Evolutionary conservation across 2,888 invertebrate genomes (phyloP).

Genomic region (Philhelius pedissequus): DNA sequence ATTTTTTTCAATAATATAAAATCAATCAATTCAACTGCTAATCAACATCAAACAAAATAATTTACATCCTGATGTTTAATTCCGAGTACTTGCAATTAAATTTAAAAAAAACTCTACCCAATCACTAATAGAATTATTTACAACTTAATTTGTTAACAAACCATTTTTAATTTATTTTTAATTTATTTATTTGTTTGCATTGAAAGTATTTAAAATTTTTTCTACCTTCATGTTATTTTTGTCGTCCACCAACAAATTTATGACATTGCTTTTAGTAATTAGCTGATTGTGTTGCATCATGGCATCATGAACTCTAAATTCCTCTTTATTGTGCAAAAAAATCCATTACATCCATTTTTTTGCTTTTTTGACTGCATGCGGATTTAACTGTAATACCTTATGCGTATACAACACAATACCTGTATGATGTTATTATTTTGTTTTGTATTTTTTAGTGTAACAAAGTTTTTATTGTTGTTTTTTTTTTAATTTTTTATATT

Average conservation of each 20-base stretch:
- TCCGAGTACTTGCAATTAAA: neutral
- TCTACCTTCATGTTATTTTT: too few species aligned
- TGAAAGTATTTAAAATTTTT: neutral
- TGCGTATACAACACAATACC: too few species aligned
- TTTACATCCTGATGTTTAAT: neutral
- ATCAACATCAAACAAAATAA: neutral
- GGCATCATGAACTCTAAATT: constrained; percentile 17
- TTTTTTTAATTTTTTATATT: neutral
- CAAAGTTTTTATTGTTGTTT: neutral
- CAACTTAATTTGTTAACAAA: constrained; percentile 26
- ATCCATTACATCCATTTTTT: neutral
- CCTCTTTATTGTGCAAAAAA: neutral
- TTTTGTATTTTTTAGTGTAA: neutral
- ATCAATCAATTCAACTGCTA: neutral
- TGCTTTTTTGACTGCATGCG: constrained; percentile 1
- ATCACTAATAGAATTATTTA: neutral
- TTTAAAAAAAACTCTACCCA: neutral
- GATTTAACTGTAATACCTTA: constrained; percentile 13
- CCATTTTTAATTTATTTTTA: constrained; percentile 31
- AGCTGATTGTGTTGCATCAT: constrained; percentile 9
- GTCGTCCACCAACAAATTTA: neutral
- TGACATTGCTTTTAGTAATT: constrained; percentile 7
- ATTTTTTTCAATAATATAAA: neutral
- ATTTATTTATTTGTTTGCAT: constrained; percentile 20
- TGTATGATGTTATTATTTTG: neutral